phyloP scores from a whole-genome alignment of 53 echinoderm and acorn worm species.

The Actinopyga echinites region DNA sequence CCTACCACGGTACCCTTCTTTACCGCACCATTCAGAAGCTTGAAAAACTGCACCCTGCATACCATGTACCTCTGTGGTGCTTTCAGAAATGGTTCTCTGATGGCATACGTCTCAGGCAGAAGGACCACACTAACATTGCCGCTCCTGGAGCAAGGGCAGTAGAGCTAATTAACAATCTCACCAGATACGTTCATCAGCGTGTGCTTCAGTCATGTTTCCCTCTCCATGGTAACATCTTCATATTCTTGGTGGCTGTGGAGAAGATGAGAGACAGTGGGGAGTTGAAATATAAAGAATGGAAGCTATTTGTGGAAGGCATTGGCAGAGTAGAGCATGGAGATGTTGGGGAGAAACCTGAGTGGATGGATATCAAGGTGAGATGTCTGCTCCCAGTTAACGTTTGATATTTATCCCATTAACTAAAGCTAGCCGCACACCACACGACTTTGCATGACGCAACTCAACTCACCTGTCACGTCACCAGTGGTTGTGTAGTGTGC shows the following conservation, averaged over 20 bases:
- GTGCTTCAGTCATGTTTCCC: slow-evolving; percentile 56
- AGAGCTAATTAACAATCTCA: slow-evolving; percentile 76
- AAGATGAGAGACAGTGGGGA: slow-evolving; percentile 67
- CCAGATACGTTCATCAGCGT: slow-evolving; percentile 57
- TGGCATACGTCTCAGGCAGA: slow-evolving; percentile 62
- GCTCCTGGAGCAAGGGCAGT: slow-evolving; percentile 80
- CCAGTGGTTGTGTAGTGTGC: no score
- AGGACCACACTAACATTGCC: slow-evolving; percentile 73
- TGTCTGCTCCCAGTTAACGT: no score
- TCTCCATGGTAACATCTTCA: slow-evolving; percentile 73
- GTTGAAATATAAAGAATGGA: slow-evolving; percentile 71
- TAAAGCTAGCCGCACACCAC: no score
- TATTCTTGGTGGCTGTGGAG: slow-evolving; percentile 81
- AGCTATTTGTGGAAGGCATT: slow-evolving; percentile 75
- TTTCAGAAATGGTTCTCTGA: slow-evolving; percentile 65
- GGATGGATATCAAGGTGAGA: slow-evolving; percentile 74
- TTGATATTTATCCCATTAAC: not conserved
- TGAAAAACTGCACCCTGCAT: slow-evolving; percentile 68
- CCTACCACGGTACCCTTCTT: slow-evolving; percentile 83
- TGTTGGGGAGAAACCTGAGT: slow-evolving; percentile 42
- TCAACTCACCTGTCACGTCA: no score
- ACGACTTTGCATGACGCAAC: no score
- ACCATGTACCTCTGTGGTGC: slow-evolving; percentile 61
- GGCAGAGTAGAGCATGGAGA: slow-evolving; percentile 38
- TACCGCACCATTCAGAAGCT: slow-evolving; percentile 64